A percentile compares a stretch with the other conserved stretches of the same genome.
phyloP scores from a whole-genome alignment of 2,797 vertebrate species.

The Gouania willdenowi region DNA sequence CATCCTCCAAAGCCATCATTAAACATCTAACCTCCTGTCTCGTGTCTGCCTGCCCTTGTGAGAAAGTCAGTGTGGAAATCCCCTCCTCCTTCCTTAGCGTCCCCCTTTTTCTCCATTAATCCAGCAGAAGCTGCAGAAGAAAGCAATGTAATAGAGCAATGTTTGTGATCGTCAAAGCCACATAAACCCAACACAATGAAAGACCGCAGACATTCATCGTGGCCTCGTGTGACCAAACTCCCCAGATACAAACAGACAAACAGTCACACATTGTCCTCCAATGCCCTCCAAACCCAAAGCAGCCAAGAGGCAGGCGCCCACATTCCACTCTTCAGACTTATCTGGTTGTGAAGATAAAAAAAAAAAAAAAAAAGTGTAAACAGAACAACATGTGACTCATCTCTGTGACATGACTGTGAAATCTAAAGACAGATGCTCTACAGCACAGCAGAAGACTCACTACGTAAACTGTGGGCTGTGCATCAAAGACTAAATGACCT shows the following conservation, averaged over 20 bases:
- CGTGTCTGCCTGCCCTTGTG: constrained; percentile 53
- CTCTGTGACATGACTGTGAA: constrained; percentile 19
- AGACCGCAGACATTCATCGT: constrained; percentile 55
- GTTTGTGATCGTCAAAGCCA: constrained; percentile 58
- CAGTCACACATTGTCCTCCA: constrained; percentile 55
- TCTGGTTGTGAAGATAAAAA: constrained; percentile 57
- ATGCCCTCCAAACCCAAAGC: constrained; percentile 58
- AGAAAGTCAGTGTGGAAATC: constrained; percentile 60
- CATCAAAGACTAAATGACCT: constrained; percentile 9
- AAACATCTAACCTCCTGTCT: constrained; percentile 60
- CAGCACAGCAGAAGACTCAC: constrained; percentile 4
- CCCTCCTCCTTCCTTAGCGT: constrained; percentile 33
- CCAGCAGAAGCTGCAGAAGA: constrained; percentile 64
- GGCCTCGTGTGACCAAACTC: constrained; percentile 57
- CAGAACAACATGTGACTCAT: constrained; percentile 51
- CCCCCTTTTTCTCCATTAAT: constrained; percentile 39
- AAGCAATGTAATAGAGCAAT: constrained; percentile 60
- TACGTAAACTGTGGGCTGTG: constrained; percentile 11
- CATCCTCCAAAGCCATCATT: constrained; percentile 59
- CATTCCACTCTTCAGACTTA: constrained; percentile 40
- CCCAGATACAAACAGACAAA: constrained; percentile 52
- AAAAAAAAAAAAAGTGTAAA: constrained; percentile 56
- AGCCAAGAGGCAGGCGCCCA: constrained; percentile 52
- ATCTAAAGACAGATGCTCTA: constrained; percentile 10
- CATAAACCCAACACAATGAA: constrained; percentile 61